A percentile compares a stretch with the other conserved stretches of the same genome.
phyloP scores from a whole-genome alignment of 2,888 invertebrate genomes.

The Proisotoma minuta region DNA sequence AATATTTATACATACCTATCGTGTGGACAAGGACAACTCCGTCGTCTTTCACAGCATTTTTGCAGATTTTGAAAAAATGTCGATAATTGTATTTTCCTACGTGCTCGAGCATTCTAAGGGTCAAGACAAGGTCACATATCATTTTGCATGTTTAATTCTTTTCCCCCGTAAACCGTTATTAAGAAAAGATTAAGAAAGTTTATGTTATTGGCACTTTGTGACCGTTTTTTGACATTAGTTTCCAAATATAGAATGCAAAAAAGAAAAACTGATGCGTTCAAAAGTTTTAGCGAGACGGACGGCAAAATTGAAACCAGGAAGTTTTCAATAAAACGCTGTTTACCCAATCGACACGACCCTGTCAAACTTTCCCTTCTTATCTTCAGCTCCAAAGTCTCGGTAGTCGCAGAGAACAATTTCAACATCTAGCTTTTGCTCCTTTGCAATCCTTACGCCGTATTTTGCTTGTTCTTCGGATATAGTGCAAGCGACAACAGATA shows the following conservation, averaged over 20 bases:
- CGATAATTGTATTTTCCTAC: slow-evolving; percentile 28
- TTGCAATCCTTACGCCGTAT: slow-evolving; percentile 16
- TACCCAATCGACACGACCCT: background rate
- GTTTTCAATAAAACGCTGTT: background rate
- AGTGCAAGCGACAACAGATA: slow-evolving; percentile 28
- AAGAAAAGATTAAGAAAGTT: too few relatives aligned
- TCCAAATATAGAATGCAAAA: too few relatives aligned
- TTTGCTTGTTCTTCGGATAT: slow-evolving; percentile 26
- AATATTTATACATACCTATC: too few relatives aligned
- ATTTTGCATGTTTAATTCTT: too few relatives aligned
- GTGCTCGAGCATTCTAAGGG: slow-evolving; percentile 36
- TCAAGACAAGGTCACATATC: slow-evolving; percentile 27
- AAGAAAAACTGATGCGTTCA: too few relatives aligned
- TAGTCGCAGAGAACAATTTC: slow-evolving; percentile 23
- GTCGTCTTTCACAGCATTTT: background rate
- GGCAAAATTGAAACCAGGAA: too few relatives aligned
- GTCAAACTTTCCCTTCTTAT: background rate
- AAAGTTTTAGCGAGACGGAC: too few relatives aligned
- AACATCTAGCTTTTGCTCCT: slow-evolving; percentile 5
- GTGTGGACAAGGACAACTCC: slow-evolving; percentile 11
- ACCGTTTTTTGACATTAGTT: too few relatives aligned
- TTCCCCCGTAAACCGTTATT: too few relatives aligned
- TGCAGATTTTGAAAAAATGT: slow-evolving; percentile 23
- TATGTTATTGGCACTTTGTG: too few relatives aligned
- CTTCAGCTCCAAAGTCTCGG: slow-evolving; percentile 12